Evolutionary conservation across 2,888 invertebrate species (phyloP).

Genomic region (Pycnomerus fuliginosus): DNA sequence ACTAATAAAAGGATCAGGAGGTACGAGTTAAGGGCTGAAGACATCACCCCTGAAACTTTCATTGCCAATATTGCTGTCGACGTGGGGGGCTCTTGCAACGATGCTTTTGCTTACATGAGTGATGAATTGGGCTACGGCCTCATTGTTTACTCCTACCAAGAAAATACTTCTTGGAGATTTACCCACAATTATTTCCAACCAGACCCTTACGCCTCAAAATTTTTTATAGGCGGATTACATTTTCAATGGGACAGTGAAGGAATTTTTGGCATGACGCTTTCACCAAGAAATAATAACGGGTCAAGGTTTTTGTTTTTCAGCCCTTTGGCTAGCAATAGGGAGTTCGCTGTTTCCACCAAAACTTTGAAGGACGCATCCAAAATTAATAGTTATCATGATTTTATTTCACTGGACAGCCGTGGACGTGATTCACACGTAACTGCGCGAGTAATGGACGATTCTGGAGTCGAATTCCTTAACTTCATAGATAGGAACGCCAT

Average conservation of each 20-base stretch:
- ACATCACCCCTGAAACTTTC: slow-evolving; percentile 75
- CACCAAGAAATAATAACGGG: slow-evolving; percentile 66
- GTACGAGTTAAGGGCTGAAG: slow-evolving; percentile 69
- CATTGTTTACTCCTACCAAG: slow-evolving; percentile 74
- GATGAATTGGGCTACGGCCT: slow-evolving; percentile 82
- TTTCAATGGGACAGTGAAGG: slow-evolving; percentile 83
- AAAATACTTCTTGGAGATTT: slow-evolving; percentile 78
- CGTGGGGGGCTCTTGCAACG: slow-evolving; percentile 71
- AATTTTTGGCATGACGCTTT: slow-evolving; percentile 75
- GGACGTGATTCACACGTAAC: slow-evolving; percentile 71
- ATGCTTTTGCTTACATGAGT: slow-evolving; percentile 76
- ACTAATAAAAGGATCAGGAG: slow-evolving; percentile 68
- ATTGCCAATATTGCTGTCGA: slow-evolving; percentile 87
- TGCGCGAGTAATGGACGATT: slow-evolving; percentile 71
- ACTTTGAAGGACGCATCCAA: slow-evolving; percentile 69
- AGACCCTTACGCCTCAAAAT: slow-evolving; percentile 77
- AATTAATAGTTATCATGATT: slow-evolving; percentile 70
- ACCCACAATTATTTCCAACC: slow-evolving; percentile 78
- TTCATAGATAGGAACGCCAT: slow-evolving; percentile 79
- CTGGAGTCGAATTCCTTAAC: slow-evolving; percentile 74
- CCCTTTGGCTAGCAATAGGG: slow-evolving; percentile 74
- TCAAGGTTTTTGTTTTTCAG: slow-evolving; percentile 75
- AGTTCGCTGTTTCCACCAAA: slow-evolving; percentile 76
- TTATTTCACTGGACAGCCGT: slow-evolving; percentile 65
- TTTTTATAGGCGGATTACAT: slow-evolving; percentile 75